Evolutionary conservation across 2,113 vertebrate species (phyloP).

Genomic region (Ursus arctos): DNA sequence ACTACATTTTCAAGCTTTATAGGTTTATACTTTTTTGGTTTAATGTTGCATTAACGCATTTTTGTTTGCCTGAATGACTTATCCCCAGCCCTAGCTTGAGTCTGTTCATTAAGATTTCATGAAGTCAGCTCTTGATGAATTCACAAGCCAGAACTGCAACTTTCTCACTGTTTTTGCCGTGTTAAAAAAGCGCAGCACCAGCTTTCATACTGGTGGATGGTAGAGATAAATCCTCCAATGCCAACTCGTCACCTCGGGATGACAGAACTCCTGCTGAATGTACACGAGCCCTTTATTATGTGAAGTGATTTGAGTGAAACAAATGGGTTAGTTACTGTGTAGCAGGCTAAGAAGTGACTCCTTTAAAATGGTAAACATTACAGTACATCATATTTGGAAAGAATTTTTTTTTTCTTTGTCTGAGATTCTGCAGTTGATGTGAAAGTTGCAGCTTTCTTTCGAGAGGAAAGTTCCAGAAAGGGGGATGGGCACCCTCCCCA

Average conservation of each 20-base stretch:
- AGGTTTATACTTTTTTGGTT: conserved; percentile 66
- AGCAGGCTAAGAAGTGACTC: conserved; percentile 72
- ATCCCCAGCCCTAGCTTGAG: conserved; percentile 60
- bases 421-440: conserved; percentile 72
- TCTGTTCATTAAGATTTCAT: conserved; percentile 83
- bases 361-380: conserved; percentile 80
- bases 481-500: neutral
- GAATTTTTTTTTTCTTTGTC: conserved; percentile 1
- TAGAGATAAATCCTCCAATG: conserved; percentile 84
- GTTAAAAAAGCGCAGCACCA: conserved; percentile 80
- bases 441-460: conserved; percentile 70
- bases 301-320: conserved; percentile 74
- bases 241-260: conserved; percentile 81
- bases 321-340: conserved; percentile 82
- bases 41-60: conserved; percentile 75
- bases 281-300: conserved; percentile 80
- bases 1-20: conserved; percentile 62
- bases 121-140: conserved; percentile 83
- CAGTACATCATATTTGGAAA: conserved; percentile 65
- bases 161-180: conserved; percentile 76
- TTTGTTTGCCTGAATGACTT: conserved; percentile 76
- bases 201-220: conserved; percentile 83
- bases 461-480: neutral
- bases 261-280: conserved; percentile 80
- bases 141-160: conserved; percentile 79